Percentiles rank a stretch among this genome's conserved stretches.
Evolutionary conservation across 1,140 invertebrate species (phyloP).

Genomic region (Lordiphosa clarofinis): DNA sequence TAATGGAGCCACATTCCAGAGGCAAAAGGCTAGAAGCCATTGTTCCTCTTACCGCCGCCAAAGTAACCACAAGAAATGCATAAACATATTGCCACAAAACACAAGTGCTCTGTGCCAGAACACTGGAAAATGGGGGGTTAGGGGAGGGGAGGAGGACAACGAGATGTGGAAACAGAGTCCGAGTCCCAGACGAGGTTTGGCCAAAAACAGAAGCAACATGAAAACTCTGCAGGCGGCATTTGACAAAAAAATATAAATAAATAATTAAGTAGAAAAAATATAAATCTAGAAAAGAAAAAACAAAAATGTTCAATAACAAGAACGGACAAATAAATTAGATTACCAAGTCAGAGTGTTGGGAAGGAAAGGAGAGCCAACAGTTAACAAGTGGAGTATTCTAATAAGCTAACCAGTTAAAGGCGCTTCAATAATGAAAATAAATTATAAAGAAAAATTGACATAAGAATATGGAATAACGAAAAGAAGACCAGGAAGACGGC

Average conservation of each 20-base stretch:
- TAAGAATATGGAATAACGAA: too few species aligned
- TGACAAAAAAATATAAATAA: conserved; percentile 28
- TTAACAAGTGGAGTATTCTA: too few species aligned
- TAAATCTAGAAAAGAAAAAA: conserved; percentile 13
- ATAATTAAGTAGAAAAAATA: conserved; percentile 12
- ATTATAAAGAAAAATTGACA: too few species aligned
- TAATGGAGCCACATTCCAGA: conserved; percentile 71
- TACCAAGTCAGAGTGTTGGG: background rate
- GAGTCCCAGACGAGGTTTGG: conserved; percentile 30
- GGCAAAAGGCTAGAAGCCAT: conserved; percentile 44
- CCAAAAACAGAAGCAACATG: conserved; percentile 52
- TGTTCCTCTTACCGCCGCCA: conserved; percentile 51
- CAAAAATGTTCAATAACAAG: conserved; percentile 2
- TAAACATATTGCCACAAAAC: conserved; percentile 58
- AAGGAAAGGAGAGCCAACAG: too few species aligned
- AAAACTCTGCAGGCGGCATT: conserved; percentile 45
- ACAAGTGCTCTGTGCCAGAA: conserved; percentile 24
- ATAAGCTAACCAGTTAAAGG: background rate
- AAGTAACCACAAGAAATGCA: conserved; percentile 65
- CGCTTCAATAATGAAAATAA: background rate
- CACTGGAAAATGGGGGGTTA: background rate
- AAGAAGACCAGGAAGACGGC: too few species aligned
- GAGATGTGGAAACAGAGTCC: conserved; percentile 11
- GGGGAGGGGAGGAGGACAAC: background rate
- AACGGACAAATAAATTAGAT: background rate